phyloP scores from a whole-genome alignment of 2,113 vertebrate genomes.

The Cisticola juncidis region DNA sequence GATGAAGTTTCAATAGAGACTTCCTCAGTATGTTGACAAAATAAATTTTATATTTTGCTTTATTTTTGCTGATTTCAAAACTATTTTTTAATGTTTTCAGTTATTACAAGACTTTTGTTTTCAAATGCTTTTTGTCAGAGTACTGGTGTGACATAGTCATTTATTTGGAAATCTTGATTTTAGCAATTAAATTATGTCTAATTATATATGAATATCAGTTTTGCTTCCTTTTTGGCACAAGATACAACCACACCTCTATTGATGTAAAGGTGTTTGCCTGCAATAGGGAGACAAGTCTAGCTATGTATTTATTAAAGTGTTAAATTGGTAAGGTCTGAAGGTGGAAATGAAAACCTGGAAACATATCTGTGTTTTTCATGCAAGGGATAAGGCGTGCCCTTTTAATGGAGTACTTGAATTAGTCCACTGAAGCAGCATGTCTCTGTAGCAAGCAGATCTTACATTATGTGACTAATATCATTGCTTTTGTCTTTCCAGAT shows the following conservation, averaged over 20 bases:
- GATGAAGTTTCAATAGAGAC: background rate
- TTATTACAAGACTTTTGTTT: background rate
- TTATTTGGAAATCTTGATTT: background rate
- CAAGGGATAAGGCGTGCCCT: background rate
- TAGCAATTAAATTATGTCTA: background rate
- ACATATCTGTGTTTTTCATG: background rate
- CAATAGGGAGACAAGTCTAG: background rate
- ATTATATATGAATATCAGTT: background rate
- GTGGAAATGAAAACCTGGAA: background rate
- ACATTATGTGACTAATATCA: background rate
- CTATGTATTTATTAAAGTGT: background rate
- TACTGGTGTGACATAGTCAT: fast-evolving
- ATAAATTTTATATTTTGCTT: background rate
- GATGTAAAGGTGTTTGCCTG: background rate
- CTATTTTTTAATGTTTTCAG: background rate
- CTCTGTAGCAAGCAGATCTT: background rate
- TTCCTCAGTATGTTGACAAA: background rate
- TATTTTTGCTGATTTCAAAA: background rate
- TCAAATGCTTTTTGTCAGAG: background rate
- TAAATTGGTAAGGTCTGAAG: background rate
- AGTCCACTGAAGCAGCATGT: background rate
- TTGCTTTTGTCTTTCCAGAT: background rate
- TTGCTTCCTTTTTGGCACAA: background rate
- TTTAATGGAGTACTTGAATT: background rate
- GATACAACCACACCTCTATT: background rate